Evolutionary conservation across 2,113 vertebrate species (phyloP).

Genomic region (Microtus ochrogaster): DNA sequence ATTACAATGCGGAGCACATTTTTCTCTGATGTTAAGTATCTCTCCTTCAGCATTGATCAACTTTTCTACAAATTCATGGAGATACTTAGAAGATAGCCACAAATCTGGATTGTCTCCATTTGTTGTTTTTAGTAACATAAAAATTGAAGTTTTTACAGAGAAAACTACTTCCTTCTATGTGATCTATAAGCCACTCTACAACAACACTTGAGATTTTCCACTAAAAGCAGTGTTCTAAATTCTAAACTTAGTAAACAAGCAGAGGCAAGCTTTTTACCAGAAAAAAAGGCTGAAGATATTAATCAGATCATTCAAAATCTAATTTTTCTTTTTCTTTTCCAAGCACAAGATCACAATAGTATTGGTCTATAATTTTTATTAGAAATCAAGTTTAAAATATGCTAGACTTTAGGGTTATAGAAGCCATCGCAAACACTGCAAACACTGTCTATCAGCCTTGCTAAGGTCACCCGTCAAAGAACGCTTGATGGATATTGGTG

Average conservation of each 20-base stretch:
- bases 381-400: not conserved
- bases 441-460: slow-evolving; percentile 18
- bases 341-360: not conserved
- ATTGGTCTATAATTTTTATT: not conserved
- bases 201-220: slow-evolving; percentile 21
- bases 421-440: not conserved
- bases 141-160: slow-evolving; percentile 3
- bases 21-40: not conserved
- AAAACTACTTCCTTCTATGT: slow-evolving; percentile 37
- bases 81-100: not conserved
- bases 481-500: slow-evolving; percentile 8
- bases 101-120: not conserved
- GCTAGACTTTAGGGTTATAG: not conserved
- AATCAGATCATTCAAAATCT: slow-evolving; percentile 23
- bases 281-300: not conserved
- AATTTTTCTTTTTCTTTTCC: not conserved
- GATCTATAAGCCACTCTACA: slow-evolving; percentile 33
- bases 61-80: not conserved
- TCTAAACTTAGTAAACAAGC: slow-evolving; percentile 19
- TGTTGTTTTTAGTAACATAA: slow-evolving; percentile 1
- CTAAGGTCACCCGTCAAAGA: not conserved
- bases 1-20: not conserved
- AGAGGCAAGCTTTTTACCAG: not conserved
- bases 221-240: not conserved
- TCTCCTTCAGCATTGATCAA: not conserved